Conservation (phyloP, 2,888 invertebrate species). For the Hirtodrosophila duncani region DNA sequence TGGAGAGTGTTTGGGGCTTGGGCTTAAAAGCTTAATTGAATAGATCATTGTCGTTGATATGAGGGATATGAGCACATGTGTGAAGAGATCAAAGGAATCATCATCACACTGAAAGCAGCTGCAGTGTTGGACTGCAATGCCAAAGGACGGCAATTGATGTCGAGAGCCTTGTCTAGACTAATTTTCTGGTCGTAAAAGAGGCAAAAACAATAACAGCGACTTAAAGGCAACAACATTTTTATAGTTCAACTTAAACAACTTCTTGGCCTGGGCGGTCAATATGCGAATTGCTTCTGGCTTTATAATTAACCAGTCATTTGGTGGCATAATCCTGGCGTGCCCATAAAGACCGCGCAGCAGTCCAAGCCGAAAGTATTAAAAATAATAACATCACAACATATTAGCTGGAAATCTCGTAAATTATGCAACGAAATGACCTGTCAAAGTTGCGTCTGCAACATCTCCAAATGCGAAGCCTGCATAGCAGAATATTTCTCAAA, state of each 20-base stretch:
- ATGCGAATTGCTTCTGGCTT: conserved; percentile 32
- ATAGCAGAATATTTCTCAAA: conserved; percentile 37
- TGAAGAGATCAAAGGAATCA: too few species aligned
- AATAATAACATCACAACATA: conserved; percentile 60
- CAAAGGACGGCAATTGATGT: neutral
- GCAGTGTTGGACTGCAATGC: conserved; percentile 21
- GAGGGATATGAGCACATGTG: too few species aligned
- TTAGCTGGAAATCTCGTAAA: conserved; percentile 74
- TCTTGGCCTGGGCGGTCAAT: conserved; percentile 21
- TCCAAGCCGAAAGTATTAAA: conserved; percentile 43
- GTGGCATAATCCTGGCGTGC: conserved; percentile 45
- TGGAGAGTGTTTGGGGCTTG: too few species aligned
- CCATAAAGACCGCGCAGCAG: conserved; percentile 14
- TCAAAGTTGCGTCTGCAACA: conserved; percentile 39
- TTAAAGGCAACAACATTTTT: conserved; percentile 39
- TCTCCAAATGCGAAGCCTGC: conserved; percentile 27
- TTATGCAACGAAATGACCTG: conserved; percentile 69
- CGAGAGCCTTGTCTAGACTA: conserved; percentile 44
- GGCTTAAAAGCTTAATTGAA: too few species aligned
- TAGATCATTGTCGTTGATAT: too few species aligned
- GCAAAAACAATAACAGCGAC: conserved; percentile 54
- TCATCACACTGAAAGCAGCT: conserved; percentile 1
- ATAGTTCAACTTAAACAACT: conserved; percentile 46
- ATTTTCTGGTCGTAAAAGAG: conserved; percentile 58
- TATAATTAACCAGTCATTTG: conserved; percentile 57